phyloP scores from a whole-genome alignment of 1,140 invertebrate genomes.

The Neelides sp. region DNA sequence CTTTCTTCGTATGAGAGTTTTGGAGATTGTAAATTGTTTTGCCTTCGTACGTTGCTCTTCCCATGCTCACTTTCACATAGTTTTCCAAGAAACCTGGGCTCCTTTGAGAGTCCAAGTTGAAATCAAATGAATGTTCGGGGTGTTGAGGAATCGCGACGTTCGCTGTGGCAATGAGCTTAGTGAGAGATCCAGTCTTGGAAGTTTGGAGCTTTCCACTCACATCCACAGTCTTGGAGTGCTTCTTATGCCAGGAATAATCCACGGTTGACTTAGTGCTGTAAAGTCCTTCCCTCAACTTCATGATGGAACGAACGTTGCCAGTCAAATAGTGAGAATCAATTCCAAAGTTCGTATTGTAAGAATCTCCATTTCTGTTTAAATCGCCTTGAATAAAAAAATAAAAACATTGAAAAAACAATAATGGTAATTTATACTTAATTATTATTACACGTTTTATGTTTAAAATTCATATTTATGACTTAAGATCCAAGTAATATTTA shows the following conservation, averaged over 20 bases:
- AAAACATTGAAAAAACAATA: not conserved
- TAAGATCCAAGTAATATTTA: not conserved
- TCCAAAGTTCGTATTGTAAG: slow-evolving; percentile 14
- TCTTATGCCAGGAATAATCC: slow-evolving; percentile 31
- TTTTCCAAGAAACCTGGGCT: slow-evolving; percentile 33
- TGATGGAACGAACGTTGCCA: slow-evolving; percentile 29
- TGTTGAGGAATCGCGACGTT: slow-evolving; percentile 24
- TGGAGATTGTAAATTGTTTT: slow-evolving; percentile 27
- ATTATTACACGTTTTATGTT: too few species aligned
- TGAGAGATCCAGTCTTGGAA: slow-evolving; percentile 27
- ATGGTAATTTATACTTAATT: not conserved
- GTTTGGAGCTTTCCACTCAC: slow-evolving; percentile 30
- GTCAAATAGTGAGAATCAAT: slow-evolving; percentile 31
- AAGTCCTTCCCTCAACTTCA: slow-evolving; percentile 24
- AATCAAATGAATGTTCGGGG: slow-evolving; percentile 30
- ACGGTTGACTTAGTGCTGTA: slow-evolving; percentile 28
- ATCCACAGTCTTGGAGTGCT: slow-evolving; percentile 28
- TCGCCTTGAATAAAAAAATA: slow-evolving; percentile 24
- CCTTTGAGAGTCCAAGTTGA: slow-evolving; percentile 31
- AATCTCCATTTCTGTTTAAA: slow-evolving; percentile 22
- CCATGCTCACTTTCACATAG: slow-evolving; percentile 20
- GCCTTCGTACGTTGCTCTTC: slow-evolving; percentile 27
- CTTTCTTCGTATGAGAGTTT: slow-evolving; percentile 11
- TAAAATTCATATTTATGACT: too few species aligned
- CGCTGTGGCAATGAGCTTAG: slow-evolving; percentile 20